Evolutionary conservation across 2,113 vertebrate species (phyloP).

Genomic region (Xiphophorus hellerii): DNA sequence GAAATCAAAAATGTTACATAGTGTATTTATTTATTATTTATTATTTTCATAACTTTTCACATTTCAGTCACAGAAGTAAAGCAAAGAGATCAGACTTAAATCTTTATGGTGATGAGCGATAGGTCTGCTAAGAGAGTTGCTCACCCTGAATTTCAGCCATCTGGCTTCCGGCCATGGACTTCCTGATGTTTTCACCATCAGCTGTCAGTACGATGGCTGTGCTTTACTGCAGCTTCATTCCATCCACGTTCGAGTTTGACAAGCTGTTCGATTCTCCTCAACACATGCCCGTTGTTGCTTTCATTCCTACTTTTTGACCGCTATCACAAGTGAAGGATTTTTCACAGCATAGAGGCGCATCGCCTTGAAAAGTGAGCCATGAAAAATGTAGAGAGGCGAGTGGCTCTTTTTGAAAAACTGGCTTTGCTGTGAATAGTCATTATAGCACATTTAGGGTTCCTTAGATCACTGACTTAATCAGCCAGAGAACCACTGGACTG

Average conservation of each 20-base stretch:
- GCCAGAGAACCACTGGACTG: conserved; percentile 18
- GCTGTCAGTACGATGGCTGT: conserved; percentile 2
- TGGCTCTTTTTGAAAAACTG: neutral
- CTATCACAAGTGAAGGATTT: neutral
- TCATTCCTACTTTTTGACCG: conserved; percentile 1
- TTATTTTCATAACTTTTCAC: neutral
- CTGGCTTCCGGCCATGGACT: conserved; percentile 7
- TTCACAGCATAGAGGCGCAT: conserved; percentile 1
- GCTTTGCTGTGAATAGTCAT: conserved; percentile 19
- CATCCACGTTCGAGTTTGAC: conserved; percentile 5
- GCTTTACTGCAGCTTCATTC: conserved; percentile 14
- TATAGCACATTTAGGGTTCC: conserved; percentile 29
- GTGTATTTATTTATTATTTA: neutral
- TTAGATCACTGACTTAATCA: conserved; percentile 39
- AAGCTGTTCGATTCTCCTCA: conserved; percentile 16
- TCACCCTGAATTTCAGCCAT: conserved; percentile 10
- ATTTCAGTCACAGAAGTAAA: neutral
- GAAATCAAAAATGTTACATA: neutral
- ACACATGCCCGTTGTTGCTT: conserved; percentile 9
- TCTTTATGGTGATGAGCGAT: neutral
- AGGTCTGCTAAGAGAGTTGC: conserved; percentile 6
- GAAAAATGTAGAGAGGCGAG: neutral
- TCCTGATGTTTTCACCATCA: conserved; percentile 14
- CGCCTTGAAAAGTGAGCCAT: conserved; percentile 9
- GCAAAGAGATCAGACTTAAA: conserved; percentile 4